A percentile compares a stretch with the other conserved stretches of the same genome.
Evolutionary conservation across 2,888 invertebrate genomes (phyloP).

Genomic region (Drosophila vallismaia): DNA sequence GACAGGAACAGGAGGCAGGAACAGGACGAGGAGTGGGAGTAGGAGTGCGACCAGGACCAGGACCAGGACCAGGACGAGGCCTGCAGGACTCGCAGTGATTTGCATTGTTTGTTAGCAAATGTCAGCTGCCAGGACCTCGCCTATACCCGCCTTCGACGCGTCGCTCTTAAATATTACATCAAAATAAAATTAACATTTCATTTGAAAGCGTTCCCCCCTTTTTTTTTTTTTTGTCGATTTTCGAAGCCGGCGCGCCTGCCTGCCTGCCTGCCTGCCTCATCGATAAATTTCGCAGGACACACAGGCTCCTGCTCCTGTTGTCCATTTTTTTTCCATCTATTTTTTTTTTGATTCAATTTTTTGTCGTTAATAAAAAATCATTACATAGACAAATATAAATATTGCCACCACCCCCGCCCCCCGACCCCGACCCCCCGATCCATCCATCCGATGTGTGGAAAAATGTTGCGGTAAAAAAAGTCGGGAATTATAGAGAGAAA

Average conservation of each 20-base stretch:
- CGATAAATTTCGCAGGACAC: conserved; percentile 63
- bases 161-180: conserved; percentile 53
- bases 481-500: conserved; percentile 71
- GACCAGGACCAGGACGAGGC: too few relatives aligned
- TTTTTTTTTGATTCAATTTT: conserved; percentile 19
- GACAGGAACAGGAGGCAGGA: conserved; percentile 14
- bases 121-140: conserved; percentile 67
- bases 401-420: conserved; percentile 27
- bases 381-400: conserved; percentile 73
- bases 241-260: not conserved
- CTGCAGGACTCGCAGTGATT: conserved; percentile 34
- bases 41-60: too few relatives aligned
- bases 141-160: conserved; percentile 41
- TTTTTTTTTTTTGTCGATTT: conserved; percentile 27
- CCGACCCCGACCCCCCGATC: conserved; percentile 1
- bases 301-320: not conserved
- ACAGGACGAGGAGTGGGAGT: too few relatives aligned
- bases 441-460: too few relatives aligned
- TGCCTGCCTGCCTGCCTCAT: conserved; percentile 53
- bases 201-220: conserved; percentile 63
- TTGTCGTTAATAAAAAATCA: conserved; percentile 70
- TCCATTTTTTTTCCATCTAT: conserved; percentile 20
- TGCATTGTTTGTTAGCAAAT: conserved; percentile 56
- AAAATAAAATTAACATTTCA: conserved; percentile 77
- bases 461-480: conserved; percentile 57